Base-by-base conservation (phyloP, 2,797 vertebrate species). In the Hypotaenidia philippensis region DNA sequence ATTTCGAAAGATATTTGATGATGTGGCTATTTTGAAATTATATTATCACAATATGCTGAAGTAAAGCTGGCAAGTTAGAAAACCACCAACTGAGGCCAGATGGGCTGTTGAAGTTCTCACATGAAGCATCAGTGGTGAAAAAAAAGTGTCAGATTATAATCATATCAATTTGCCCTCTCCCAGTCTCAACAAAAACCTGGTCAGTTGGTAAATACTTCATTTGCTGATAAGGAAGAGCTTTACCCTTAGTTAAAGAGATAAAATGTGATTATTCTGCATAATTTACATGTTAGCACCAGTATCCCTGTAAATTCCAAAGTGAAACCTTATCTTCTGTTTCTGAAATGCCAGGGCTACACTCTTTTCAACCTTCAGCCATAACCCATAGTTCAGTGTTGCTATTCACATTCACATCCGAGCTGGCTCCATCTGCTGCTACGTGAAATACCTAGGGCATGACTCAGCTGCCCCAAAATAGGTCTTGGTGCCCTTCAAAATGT, bases 1-100 rank as follows among this genome's bases (percentile, higher is more conserved):
- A 74, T 87, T 87, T 81, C 80, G 92, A 96, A 96, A 94, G 84
- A 85, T 93, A 86, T 66, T 91, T 40, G 53, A 85, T 92, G 92
- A 97, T 94, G 89, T 92, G 83, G 60, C 68, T 96, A 85, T 87
- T 97, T 95, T 93, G 87, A 97, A 97, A 97, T 94, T 94, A 90
- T 89, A 93, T 96, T 96, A 96, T 95, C 92, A 93, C 94, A 89
- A 63, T 68, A 85, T 34, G 41, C 57, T 95, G 93, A 97, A 96
- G 83, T 82, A 95, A 83, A 89, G 72, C 83, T 96, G 94, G 95
- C 84, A 97, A 96, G 85, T 95, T 87, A 90, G 91, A 95, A 97
- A 97, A 92, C 87, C 96, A 96, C 94, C 96, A 96, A 41, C 88
- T 86, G 84, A 97, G 90, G 91, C 94, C 96, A 97, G 89, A 97